A percentile compares a stretch with the other conserved stretches of the same genome.
phyloP scores from a whole-genome alignment of 2,888 invertebrate genomes.

The Noctua janthina region DNA sequence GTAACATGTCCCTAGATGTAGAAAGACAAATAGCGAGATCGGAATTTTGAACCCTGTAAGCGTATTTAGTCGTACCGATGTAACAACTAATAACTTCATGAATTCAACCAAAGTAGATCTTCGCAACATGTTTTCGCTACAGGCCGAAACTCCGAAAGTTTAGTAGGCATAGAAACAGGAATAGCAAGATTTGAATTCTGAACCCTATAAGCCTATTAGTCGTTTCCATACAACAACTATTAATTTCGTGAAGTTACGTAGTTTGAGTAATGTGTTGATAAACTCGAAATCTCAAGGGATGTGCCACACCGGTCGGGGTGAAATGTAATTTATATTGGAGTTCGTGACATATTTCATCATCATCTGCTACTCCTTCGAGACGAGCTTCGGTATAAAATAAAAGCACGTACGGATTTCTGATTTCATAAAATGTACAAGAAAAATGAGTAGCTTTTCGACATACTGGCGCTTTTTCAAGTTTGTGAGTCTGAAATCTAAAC shows the following conservation, averaged over 20 bases:
- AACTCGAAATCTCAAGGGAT: slow-evolving; percentile 49
- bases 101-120: not conserved
- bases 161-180: slow-evolving; percentile 16
- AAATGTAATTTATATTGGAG: slow-evolving; percentile 55
- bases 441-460: not conserved
- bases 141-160: slow-evolving; percentile 34
- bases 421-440: slow-evolving; percentile 19
- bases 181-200: slow-evolving; percentile 34
- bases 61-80: not conserved
- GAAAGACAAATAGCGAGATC: not conserved
- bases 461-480: not conserved
- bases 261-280: slow-evolving; percentile 58
- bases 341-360: slow-evolving; percentile 54
- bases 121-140: slow-evolving; percentile 10
- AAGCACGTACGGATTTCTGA: slow-evolving; percentile 40
- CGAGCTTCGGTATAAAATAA: slow-evolving; percentile 33
- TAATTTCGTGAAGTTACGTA: slow-evolving; percentile 46
- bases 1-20: not conserved
- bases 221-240: slow-evolving; percentile 41
- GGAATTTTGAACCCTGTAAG: not conserved
- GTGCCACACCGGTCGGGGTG: slow-evolving; percentile 28
- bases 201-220: slow-evolving; percentile 40
- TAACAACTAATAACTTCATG: slow-evolving; percentile 1
- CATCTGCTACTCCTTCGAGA: slow-evolving; percentile 46
- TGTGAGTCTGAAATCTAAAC: no score